Conservation (phyloP, 1,140 invertebrate genomes). For the Aradophagus sp. region DNA sequence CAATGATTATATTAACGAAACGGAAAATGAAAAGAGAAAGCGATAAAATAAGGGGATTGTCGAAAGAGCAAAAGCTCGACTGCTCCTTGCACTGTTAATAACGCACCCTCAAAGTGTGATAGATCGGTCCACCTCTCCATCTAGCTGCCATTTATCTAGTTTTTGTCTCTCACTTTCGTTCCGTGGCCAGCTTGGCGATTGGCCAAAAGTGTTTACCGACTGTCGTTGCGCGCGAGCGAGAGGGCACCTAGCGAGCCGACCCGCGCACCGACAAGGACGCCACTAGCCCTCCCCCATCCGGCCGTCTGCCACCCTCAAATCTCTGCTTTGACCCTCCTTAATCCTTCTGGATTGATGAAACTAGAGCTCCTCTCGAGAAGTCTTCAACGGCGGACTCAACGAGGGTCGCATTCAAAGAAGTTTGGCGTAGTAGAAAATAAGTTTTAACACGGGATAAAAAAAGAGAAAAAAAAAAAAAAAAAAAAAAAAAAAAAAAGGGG, state of each 20-base stretch:
- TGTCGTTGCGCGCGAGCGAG: conserved; percentile 33
- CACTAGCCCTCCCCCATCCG: conserved; percentile 25
- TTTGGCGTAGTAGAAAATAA: conserved; percentile 33
- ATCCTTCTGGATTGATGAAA: conserved; percentile 53
- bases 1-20: conserved; percentile 21
- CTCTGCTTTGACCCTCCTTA: conserved; percentile 51
- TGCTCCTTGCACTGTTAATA: conserved; percentile 73
- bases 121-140: conserved; percentile 70
- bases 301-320: no score
- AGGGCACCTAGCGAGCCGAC: conserved; percentile 13
- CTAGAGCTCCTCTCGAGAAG: conserved; percentile 40
- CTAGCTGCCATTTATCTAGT: conserved; percentile 72
- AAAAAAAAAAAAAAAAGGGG: no score
- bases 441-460: no score
- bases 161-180: conserved; percentile 70
- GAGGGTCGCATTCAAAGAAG: conserved; percentile 34
- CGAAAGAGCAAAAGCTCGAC: conserved; percentile 60
- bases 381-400: conserved; percentile 28
- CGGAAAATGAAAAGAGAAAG: conserved; percentile 18
- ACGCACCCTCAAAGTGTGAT: conserved; percentile 69
- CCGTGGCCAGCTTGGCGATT: conserved; percentile 62
- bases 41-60: conserved; percentile 26
- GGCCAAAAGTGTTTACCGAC: conserved; percentile 66
- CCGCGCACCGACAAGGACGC: conserved; percentile 28
- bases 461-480: no score